Conservation (phyloP, 2,888 invertebrate genomes). For the Zootermopsis nevadensis region DNA sequence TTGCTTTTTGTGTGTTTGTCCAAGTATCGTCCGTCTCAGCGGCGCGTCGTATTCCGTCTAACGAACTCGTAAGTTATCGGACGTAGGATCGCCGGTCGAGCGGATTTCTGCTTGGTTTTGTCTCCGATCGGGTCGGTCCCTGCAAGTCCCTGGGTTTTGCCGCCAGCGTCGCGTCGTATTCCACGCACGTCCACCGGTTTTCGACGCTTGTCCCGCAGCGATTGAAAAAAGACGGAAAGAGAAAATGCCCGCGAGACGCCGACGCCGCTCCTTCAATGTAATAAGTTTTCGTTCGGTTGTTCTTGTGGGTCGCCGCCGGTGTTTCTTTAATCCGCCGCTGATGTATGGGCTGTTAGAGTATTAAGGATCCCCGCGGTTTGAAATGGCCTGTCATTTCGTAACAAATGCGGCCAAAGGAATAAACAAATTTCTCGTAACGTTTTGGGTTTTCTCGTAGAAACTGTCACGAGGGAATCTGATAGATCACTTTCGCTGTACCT, state of each 20-base stretch:
- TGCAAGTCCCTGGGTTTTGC: too few species aligned
- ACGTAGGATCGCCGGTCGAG: too few species aligned
- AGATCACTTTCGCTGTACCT: background rate
- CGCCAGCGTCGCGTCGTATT: slow-evolving; percentile 1
- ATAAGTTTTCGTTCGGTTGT: background rate
- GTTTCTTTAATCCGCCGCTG: background rate
- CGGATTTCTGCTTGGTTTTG: too few species aligned
- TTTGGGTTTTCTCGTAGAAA: background rate
- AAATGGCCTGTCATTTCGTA: slow-evolving; percentile 14
- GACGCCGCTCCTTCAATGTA: background rate
- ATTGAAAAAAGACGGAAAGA: slow-evolving; percentile 16
- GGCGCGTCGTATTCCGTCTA: too few species aligned
- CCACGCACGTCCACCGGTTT: slow-evolving; percentile 9
- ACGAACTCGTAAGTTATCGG: too few species aligned
- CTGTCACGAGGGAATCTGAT: slow-evolving; percentile 1
- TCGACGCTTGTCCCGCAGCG: slow-evolving; percentile 4
- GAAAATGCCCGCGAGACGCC: background rate
- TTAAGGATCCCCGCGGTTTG: background rate
- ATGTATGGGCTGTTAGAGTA: background rate
- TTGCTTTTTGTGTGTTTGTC: too few species aligned
- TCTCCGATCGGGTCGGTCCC: too few species aligned
- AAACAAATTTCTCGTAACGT: slow-evolving; percentile 29
- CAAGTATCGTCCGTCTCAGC: too few species aligned
- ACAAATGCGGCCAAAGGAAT: background rate
- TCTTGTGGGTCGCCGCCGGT: background rate